Conservation (phyloP, 2,888 invertebrate genomes). For the Smittia sp. region DNA sequence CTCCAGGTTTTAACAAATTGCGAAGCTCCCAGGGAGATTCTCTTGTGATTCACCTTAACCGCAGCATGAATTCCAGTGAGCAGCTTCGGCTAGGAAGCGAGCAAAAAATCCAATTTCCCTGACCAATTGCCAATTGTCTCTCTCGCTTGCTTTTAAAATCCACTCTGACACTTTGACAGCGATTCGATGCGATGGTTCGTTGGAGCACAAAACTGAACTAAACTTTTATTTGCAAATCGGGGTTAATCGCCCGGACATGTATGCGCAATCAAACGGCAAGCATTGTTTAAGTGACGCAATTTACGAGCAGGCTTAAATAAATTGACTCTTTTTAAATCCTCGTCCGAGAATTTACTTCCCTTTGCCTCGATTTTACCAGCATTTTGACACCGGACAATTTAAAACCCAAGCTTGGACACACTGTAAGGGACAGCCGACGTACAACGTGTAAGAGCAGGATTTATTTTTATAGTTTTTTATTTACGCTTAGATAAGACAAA, state of each 20-base stretch:
- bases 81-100: too few species aligned
- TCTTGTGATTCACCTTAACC: neutral
- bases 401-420: neutral
- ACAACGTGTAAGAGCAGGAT: neutral
- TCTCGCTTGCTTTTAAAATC: neutral
- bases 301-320: neutral
- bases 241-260: neutral
- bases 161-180: constrained; percentile 5
- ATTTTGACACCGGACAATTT: neutral
- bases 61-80: neutral
- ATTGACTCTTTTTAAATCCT: neutral
- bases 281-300: neutral
- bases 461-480: constrained; percentile 12
- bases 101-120: constrained; percentile 1
- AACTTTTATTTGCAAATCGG: constrained; percentile 4
- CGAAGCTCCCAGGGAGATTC: neutral
- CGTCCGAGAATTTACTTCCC: neutral
- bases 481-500: neutral
- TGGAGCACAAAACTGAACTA: constrained; percentile 4
- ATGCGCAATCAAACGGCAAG: neutral
- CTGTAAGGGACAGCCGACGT: neutral
- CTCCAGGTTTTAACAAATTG: neutral
- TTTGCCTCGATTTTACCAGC: neutral
- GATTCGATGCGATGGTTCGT: constrained; percentile 1
- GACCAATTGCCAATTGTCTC: neutral